Base-by-base conservation (phyloP, 2,113 vertebrate genomes). In the Ciconia maguari region DNA sequence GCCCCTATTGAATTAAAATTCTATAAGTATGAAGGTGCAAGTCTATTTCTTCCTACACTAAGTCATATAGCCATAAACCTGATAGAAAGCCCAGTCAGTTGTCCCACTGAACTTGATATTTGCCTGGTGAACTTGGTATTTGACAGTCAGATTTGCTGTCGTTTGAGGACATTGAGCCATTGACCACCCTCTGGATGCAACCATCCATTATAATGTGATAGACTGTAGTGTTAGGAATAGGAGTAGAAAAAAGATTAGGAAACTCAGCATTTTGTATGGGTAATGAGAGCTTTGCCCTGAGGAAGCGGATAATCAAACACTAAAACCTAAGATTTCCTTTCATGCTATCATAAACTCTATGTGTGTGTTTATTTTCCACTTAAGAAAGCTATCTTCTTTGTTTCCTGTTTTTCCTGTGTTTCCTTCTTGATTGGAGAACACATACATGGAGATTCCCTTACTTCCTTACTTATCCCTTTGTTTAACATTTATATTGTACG, bases 131-230 rank as follows among this genome's bases (percentile, higher is more conserved):
- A 34, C 29, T 57, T 48, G 15, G 20, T 64, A 41, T 82, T 78
- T 54, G 7, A 5, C 8, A 0, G 3, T 51, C 44, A 79, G 12
- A 26, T 49, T 54, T 3, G 2, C 4, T 36, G 16, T 51, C 0
- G 2, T 79, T 75, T 83, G n/a, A 34, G 18, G 18, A 54, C 51
- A 72, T 24, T 32, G 27, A 72, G 36, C 51, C 11, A 2, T 54
- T 24, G 51, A n/a, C 7, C 32, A 57, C 22, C 18, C 30, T 60
- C 32, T 36, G 24, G 41, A 60, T 26, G 32, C 6, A 2, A 54
- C 29, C 51, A 55, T 24, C 15, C 15, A 36, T 68, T 38, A 34
- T 30, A 2, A 29, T 60, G 36, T 57, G 18, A 36, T 46, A 66
- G 46, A 66, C 29, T 57, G 42, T n/a, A 87, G 36, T 61, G 41